These are phyloP conservation scores for Ciconia stormi DNA, from an alignment of 2,113 vertebrate species.

Conservation along the genomic window DNA sequence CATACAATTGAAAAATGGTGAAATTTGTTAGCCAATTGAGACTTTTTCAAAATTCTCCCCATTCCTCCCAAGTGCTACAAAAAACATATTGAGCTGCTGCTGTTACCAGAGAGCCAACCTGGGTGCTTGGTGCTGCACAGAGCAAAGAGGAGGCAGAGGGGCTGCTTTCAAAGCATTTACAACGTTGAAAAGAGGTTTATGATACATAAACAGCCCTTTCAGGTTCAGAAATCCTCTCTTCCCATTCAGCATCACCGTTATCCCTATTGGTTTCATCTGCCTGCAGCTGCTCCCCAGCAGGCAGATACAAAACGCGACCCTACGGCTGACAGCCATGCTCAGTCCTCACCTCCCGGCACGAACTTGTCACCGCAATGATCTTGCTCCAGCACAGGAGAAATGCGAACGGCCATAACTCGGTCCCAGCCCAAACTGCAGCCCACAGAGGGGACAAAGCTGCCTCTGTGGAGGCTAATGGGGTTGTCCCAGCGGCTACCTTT, in stretches of 20 bases:
- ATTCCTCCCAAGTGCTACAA: neutral
- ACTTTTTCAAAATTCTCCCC: neutral
- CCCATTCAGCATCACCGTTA: neutral
- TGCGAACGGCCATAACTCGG: neutral
- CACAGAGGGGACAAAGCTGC: neutral
- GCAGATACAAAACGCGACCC: neutral
- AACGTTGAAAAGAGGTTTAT: neutral
- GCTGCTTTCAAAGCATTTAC: neutral
- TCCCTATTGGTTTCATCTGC: neutral
- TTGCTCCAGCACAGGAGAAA: neutral
- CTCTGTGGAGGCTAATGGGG: neutral
- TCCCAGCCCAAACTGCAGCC: neutral
- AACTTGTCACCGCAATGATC: neutral
- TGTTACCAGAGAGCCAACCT: neutral
- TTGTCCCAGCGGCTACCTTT: accelerated
- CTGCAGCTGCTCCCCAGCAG: neutral
- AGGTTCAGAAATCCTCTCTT: neutral
- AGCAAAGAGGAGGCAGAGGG: neutral
- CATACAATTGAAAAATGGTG: neutral
- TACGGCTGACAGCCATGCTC: accelerated
- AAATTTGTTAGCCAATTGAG: slow-evolving; percentile 17
- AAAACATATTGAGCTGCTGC: neutral
- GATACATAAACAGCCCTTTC: neutral
- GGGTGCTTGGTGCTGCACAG: neutral
- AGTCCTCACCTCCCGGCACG: neutral